Percentiles rank a stretch among this genome's conserved stretches.
These are phyloP conservation scores for Lepidurus couesii DNA, from an alignment of 1,140 invertebrate genomes.

Conservation along the genomic window DNA sequence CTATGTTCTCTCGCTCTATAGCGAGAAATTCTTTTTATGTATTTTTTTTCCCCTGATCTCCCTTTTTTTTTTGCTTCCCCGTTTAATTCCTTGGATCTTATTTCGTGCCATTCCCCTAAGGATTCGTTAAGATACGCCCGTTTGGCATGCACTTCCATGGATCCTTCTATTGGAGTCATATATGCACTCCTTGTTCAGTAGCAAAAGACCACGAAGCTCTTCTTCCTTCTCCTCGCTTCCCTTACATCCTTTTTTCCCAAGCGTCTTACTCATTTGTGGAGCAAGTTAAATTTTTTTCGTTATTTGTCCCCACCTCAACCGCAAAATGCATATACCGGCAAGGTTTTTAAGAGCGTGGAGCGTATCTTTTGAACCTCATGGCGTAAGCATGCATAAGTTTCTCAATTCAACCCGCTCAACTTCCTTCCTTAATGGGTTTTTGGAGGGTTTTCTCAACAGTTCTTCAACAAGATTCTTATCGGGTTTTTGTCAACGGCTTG, in stretches of 20 bases:
- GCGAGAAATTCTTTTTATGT: neutral
- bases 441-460: neutral
- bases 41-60: neutral
- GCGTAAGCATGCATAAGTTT: neutral
- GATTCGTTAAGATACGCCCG: constrained; percentile 3
- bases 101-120: neutral
- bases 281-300: neutral
- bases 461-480: neutral
- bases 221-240: neutral
- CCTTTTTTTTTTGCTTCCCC: neutral
- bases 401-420: neutral
- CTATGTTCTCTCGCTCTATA: neutral
- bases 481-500: too few species aligned
- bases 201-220: constrained; percentile 7
- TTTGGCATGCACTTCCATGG: neutral
- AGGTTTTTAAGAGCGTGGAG: neutral
- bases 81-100: neutral
- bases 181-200: neutral
- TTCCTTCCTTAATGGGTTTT: neutral
- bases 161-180: neutral
- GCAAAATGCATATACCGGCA: too few species aligned
- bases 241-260: neutral
- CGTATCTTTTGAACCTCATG: neutral
- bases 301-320: too few species aligned
- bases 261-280: neutral